Conservation (phyloP, 2,888 invertebrate species). For the Cremastinae sp. region DNA sequence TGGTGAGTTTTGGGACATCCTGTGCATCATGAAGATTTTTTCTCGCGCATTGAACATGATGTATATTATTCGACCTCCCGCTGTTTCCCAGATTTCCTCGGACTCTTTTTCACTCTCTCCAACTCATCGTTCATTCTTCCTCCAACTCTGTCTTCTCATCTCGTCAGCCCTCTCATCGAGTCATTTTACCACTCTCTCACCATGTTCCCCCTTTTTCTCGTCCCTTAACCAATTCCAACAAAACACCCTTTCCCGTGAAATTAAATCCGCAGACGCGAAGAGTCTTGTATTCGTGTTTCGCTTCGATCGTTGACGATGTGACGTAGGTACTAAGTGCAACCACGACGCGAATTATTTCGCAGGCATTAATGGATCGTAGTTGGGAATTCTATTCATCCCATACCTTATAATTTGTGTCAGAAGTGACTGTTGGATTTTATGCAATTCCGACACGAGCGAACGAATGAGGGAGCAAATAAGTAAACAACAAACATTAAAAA, state of each 20-base stretch:
- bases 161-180: slow-evolving; percentile 28
- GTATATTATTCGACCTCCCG: slow-evolving; percentile 45
- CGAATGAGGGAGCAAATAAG: not conserved
- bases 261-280: slow-evolving; percentile 61
- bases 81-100: slow-evolving; percentile 38
- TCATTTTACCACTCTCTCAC: slow-evolving; percentile 12
- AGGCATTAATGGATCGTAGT: slow-evolving; percentile 63
- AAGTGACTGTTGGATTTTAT: too few relatives aligned
- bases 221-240: slow-evolving; percentile 8
- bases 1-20: not conserved
- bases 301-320: slow-evolving; percentile 44
- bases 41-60: slow-evolving; percentile 13
- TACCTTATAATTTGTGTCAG: slow-evolving; percentile 5
- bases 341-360: slow-evolving; percentile 69
- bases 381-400: not conserved
- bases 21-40: not conserved
- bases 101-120: slow-evolving; percentile 49
- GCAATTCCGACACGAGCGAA: not conserved
- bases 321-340: slow-evolving; percentile 56
- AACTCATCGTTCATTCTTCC: slow-evolving; percentile 32
- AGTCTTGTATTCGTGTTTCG: slow-evolving; percentile 37
- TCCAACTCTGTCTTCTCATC: slow-evolving; percentile 33
- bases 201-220: not conserved
- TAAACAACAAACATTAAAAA: not conserved
- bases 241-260: slow-evolving; percentile 48